phyloP scores from a whole-genome alignment of 2,113 vertebrate genomes.

The Amphiprion percula region DNA sequence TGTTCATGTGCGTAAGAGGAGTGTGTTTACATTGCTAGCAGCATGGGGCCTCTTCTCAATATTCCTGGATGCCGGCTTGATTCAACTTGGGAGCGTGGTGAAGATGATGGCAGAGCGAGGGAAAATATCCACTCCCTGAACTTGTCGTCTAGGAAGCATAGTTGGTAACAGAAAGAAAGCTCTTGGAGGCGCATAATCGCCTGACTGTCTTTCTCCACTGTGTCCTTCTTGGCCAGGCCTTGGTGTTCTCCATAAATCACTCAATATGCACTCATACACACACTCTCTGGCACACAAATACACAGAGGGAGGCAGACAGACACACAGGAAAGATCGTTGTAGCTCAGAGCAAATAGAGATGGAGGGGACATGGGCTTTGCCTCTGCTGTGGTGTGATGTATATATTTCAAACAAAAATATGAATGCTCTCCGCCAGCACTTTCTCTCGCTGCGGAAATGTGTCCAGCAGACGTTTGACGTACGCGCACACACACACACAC shows the following conservation, averaged over 20 bases:
- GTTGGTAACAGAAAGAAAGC: conserved; percentile 37
- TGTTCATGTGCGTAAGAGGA: conserved; percentile 70
- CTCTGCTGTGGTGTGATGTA: conserved; percentile 53
- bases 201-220: conserved; percentile 52
- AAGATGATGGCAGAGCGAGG: conserved; percentile 47
- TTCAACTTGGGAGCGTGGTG: conserved; percentile 47
- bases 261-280: conserved; percentile 43
- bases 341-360: conserved; percentile 25
- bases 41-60: conserved; percentile 46
- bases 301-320: conserved; percentile 31
- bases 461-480: conserved; percentile 58
- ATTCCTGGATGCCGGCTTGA: conserved; percentile 65
- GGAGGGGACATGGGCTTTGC: conserved; percentile 28
- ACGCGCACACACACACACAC: too few species aligned
- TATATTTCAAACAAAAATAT: conserved; percentile 67
- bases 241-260: conserved; percentile 55
- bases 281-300: conserved; percentile 13
- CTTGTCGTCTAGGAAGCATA: conserved; percentile 47
- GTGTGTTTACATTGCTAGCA: conserved; percentile 66
- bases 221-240: conserved; percentile 45
- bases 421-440: conserved; percentile 53
- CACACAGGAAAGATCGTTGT: conserved; percentile 49
- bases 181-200: conserved; percentile 13
- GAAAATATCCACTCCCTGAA: conserved; percentile 41
- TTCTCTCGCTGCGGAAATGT: conserved; percentile 61